phyloP scores from a whole-genome alignment of 1,140 invertebrate genomes.

The Pemphigus obesinymphae region DNA sequence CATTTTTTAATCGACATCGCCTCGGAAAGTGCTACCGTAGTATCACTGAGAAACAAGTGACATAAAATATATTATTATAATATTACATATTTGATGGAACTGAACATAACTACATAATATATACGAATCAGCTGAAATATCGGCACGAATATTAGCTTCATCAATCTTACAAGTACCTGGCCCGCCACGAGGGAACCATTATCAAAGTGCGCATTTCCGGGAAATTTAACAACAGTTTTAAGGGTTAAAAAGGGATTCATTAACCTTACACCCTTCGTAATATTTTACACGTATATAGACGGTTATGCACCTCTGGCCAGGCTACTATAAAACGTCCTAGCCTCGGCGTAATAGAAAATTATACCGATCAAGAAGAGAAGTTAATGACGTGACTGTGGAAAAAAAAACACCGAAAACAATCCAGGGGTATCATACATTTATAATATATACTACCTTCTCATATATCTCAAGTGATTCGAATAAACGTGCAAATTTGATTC shows the following conservation, averaged over 20 bases:
- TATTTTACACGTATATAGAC: slow-evolving; percentile 19
- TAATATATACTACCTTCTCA: no score
- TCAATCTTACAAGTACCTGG: slow-evolving; percentile 6
- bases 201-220: slow-evolving; percentile 20
- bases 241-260: slow-evolving; percentile 34
- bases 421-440: no score
- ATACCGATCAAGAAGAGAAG: slow-evolving; percentile 1
- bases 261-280: slow-evolving; percentile 27
- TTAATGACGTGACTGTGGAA: neutral
- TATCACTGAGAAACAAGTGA: no score
- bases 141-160: neutral
- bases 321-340: neutral
- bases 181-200: neutral
- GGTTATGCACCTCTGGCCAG: neutral
- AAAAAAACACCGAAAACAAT: neutral
- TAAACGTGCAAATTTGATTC: no score
- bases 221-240: slow-evolving; percentile 38
- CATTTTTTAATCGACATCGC: no score
- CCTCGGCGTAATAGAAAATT: neutral
- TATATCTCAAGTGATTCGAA: no score
- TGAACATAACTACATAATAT: neutral
- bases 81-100: neutral
- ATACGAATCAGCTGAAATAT: neutral
- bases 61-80: no score
- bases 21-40: no score